Base-by-base conservation (phyloP, 2,113 vertebrate genomes). In the Protomyctophum bolini region DNA sequence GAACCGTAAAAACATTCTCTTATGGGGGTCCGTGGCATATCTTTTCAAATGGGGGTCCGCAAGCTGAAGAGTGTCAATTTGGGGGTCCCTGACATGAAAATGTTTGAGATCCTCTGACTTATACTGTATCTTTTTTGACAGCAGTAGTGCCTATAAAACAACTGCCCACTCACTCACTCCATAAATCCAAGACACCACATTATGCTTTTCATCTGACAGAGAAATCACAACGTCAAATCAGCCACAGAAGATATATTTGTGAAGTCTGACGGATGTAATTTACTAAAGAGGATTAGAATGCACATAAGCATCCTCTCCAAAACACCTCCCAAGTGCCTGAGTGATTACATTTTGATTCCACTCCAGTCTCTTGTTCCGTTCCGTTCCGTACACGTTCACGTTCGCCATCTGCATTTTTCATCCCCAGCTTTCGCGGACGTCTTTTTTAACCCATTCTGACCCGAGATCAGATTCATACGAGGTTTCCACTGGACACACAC, bases 171-270 rank as follows among this genome's bases (percentile, higher is more conserved):
- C n/a, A 68, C 80, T 73, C 21, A 21, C 21, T 21, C 21, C 21
- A 21, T 21, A 83, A 76, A 83, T 72, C 46, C 52, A 21, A 84
- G 75, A 87, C 76, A n/a, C n/a, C n/a, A n/a, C n/a, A n/a, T n/a
- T 41, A 50, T 58, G 76, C 76, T 89, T 88, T 89, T 80, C 68
- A 76, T 80, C 21, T 15, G 8, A 86, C 83, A 21, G 21, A 21
- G 87, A 85, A 89, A 85, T 89, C 86, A 86, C 80, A 83, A 61
- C 82, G 86, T 85, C 83, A 85, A 91, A 91, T 91, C 88, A 91
- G 68, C 72, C 79, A 45, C 66, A 55, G 63, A 82, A 55, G 63
- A 82, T 86, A 82, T 78, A 76, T 87, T 85, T 86, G 83, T 86
- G 60, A 86, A 81, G 79, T 73, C 82, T 78, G 71, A 87, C 73